phyloP scores from a whole-genome alignment of 2,113 vertebrate species.

The Triplophysa rosa region DNA sequence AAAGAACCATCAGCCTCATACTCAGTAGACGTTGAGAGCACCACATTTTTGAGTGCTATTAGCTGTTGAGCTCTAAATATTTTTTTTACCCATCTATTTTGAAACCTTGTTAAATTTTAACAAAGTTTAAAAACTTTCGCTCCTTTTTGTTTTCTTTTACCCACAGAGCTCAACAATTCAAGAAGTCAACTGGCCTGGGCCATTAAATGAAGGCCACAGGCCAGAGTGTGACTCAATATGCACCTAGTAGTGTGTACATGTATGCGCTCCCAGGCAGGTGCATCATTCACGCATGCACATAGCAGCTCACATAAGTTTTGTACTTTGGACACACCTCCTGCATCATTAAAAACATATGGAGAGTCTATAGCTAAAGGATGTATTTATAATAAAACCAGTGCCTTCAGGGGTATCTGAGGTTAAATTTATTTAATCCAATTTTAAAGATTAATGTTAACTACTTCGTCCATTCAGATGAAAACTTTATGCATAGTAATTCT shows the following conservation, averaged over 20 bases:
- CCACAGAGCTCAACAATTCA: conserved; percentile 92
- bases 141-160: conserved; percentile 87
- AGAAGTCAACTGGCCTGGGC: conserved; percentile 93
- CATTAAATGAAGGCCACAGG: conserved; percentile 89
- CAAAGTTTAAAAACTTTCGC: too few species aligned
- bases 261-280: conserved; percentile 59
- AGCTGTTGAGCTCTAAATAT: conserved; percentile 57
- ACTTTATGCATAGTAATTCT: neutral
- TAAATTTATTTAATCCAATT: too few species aligned
- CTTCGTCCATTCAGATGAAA: neutral
- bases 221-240: conserved; percentile 81
- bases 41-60: conserved; percentile 43
- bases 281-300: conserved; percentile 44
- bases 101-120: conserved; percentile 87
- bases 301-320: neutral
- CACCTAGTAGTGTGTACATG: conserved; percentile 61
- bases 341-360: neutral
- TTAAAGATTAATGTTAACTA: neutral
- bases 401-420: neutral
- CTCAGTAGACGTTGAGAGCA: conserved; percentile 24
- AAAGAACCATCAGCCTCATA: conserved; percentile 34
- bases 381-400: neutral
- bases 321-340: neutral
- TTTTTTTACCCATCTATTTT: conserved; percentile 55
- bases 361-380: neutral